Evolutionary conservation across 2,113 vertebrate species (phyloP).

Genomic region (Hypanus sabinus): DNA sequence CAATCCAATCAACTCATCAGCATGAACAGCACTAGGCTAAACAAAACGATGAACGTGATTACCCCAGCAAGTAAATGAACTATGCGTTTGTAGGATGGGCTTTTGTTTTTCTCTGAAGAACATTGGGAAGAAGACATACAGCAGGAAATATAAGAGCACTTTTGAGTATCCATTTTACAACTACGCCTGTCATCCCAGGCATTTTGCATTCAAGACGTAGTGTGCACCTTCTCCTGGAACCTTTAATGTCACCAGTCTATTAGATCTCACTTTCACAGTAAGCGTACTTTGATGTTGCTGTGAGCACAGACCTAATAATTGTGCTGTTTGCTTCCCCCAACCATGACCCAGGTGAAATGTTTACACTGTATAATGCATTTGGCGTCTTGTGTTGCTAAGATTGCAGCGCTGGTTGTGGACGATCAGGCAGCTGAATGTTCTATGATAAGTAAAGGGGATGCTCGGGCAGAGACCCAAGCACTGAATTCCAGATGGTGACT

Average conservation of each 20-base stretch:
- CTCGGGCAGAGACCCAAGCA: too few species aligned
- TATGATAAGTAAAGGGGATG: not conserved
- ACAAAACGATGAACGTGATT: not conserved
- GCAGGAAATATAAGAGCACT: constrained; percentile 35
- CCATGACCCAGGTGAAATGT: not conserved
- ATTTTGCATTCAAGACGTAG: not conserved
- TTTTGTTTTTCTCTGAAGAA: not conserved
- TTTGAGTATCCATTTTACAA: constrained; percentile 15
- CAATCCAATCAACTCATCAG: constrained; percentile 19
- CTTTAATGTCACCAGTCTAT: not conserved
- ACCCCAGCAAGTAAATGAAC: not conserved
- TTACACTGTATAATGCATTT: not conserved
- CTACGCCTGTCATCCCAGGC: not conserved
- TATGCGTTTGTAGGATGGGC: not conserved
- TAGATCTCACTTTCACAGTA: not conserved
- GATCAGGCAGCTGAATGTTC: not conserved
- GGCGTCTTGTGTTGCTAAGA: not conserved
- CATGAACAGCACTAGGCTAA: not conserved
- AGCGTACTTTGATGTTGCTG: too few species aligned
- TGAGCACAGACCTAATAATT: not conserved
- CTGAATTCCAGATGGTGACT: too few species aligned
- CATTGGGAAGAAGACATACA: not conserved
- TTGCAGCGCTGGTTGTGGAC: not conserved
- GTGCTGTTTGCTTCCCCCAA: not conserved
- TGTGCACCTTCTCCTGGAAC: not conserved